phyloP scores from a whole-genome alignment of 2,888 invertebrate genomes.

The Chrysomela aeneicollis region DNA sequence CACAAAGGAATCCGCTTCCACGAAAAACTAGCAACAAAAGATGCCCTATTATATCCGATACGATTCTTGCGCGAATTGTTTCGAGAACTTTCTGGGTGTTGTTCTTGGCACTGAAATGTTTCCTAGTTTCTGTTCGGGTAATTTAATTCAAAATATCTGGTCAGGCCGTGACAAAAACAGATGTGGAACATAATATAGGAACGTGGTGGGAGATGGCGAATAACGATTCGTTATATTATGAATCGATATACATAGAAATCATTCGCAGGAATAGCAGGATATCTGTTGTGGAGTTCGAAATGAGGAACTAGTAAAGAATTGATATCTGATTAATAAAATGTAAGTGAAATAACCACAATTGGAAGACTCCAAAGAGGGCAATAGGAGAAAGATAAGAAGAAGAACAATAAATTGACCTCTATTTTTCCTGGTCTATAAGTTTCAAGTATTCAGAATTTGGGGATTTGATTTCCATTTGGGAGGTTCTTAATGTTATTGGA shows the following conservation, averaged over 20 bases:
- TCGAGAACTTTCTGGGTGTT: not conserved
- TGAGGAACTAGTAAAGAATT: too few species aligned
- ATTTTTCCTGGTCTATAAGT: too few species aligned
- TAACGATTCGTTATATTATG: not conserved
- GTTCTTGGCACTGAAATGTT: slow-evolving; percentile 15
- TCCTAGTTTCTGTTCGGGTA: slow-evolving; percentile 15
- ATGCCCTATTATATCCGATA: not conserved
- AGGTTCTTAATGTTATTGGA: too few species aligned
- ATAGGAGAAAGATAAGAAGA: too few species aligned
- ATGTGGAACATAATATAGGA: slow-evolving; percentile 1
- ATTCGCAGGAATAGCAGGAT: not conserved
- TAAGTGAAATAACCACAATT: too few species aligned
- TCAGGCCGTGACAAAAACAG: slow-evolving; percentile 24
- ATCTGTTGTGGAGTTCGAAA: too few species aligned
- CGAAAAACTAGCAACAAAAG: not conserved
- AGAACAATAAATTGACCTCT: too few species aligned
- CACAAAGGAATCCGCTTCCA: not conserved
- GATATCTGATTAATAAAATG: too few species aligned
- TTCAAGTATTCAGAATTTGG: too few species aligned
- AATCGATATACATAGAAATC: not conserved
- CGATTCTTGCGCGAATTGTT: not conserved
- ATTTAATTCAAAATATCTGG: slow-evolving; percentile 24
- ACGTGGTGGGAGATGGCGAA: not conserved
- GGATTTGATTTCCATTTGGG: too few species aligned
- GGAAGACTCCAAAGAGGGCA: too few species aligned